phyloP scores from a whole-genome alignment of 2,888 invertebrate species.

The Cryptophagus acutangulus region DNA sequence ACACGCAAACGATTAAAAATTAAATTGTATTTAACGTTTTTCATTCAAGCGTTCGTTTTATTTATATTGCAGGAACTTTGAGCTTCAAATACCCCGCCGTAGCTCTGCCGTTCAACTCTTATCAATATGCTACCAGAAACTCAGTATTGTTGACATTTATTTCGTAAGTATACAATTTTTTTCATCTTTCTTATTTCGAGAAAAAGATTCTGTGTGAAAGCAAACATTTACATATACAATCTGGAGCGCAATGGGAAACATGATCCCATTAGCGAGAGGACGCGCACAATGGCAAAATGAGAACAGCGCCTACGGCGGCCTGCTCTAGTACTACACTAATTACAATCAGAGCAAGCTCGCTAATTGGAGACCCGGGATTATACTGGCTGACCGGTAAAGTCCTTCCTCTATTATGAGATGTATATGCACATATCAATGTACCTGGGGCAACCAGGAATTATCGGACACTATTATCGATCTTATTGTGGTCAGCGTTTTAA shows the following conservation, averaged over 20 bases:
- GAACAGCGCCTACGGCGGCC: conserved; percentile 25
- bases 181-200: no score
- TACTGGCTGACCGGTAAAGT: conserved; percentile 22
- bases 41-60: no score
- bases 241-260: no score
- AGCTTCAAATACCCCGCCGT: conserved; percentile 25
- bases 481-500: conserved; percentile 8
- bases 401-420: conserved; percentile 7
- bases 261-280: conserved; percentile 24
- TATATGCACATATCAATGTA: neutral
- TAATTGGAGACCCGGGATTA: conserved; percentile 32
- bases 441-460: no score
- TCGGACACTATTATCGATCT: no score
- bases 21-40: no score
- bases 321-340: conserved; percentile 29
- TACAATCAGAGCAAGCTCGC: conserved; percentile 29
- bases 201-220: no score
- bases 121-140: conserved; percentile 38
- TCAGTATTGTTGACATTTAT: conserved; percentile 42
- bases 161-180: conserved; percentile 37
- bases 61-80: conserved; percentile 29
- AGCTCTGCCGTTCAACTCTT: conserved; percentile 24
- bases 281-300: conserved; percentile 26
- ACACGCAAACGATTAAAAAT: no score
- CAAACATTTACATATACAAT: no score